A percentile compares a stretch with the other conserved stretches of the same genome.
Evolutionary conservation across 2,888 invertebrate genomes (phyloP).

Genomic region (Brachynemurus nebulosus): DNA sequence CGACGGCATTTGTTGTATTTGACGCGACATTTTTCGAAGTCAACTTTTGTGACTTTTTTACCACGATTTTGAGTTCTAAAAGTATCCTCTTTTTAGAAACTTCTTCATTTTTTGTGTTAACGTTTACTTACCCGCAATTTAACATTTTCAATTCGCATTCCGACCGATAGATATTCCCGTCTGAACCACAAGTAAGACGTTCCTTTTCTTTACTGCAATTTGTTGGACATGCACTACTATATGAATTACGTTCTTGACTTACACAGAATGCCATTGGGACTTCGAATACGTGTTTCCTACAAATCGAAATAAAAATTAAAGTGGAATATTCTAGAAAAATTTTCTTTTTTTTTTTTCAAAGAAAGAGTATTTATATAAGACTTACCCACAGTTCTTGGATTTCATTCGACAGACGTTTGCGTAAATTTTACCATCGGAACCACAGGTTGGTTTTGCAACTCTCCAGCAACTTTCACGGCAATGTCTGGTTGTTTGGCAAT

Average conservation of each 20-base stretch:
- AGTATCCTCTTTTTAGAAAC: too few species aligned
- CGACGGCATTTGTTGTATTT: conserved; percentile 65
- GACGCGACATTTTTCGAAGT: conserved; percentile 66
- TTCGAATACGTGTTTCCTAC: conserved; percentile 80
- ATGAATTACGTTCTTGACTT: conserved; percentile 55
- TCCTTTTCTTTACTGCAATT: conserved; percentile 60
- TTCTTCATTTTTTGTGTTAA: not conserved
- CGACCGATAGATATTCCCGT: conserved; percentile 75
- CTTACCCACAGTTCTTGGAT: conserved; percentile 79
- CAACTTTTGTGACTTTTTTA: conserved; percentile 45
- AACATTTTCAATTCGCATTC: conserved; percentile 81
- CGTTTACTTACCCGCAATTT: conserved; percentile 65
- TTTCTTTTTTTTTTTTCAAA: conserved; percentile 11
- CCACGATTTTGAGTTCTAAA: conserved; percentile 17
- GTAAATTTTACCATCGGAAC: conserved; percentile 79
- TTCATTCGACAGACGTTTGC: conserved; percentile 85
- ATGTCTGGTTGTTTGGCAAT: conserved; percentile 82
- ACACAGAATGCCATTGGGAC: conserved; percentile 83
- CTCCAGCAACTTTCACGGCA: conserved; percentile 86
- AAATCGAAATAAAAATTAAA: conserved; percentile 20
- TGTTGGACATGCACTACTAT: conserved; percentile 49
- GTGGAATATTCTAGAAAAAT: conserved; percentile 7
- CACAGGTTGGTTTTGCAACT: conserved; percentile 77
- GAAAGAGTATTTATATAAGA: not conserved
- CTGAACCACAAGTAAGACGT: conserved; percentile 71